Percentiles rank a stretch among this genome's conserved stretches.
Conservation (phyloP, 2,888 invertebrate species). For the Plutella xylostella region DNA sequence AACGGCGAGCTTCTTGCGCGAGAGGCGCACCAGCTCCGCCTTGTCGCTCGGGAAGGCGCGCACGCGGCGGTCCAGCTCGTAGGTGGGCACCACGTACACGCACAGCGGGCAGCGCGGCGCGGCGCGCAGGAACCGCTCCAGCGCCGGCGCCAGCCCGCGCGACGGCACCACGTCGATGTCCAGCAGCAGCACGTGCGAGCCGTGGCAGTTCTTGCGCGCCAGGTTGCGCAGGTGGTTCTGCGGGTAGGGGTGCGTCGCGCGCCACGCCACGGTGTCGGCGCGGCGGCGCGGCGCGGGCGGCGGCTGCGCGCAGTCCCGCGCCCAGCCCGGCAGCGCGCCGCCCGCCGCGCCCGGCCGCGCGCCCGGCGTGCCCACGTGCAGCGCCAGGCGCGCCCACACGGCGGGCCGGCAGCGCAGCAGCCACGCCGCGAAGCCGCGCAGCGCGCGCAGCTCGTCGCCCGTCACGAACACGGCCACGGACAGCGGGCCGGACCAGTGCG, state of each 20-base stretch:
- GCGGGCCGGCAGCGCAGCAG: constrained; percentile 79
- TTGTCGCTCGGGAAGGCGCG: constrained; percentile 83
- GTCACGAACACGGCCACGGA: constrained; percentile 86
- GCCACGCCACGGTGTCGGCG: constrained; percentile 77
- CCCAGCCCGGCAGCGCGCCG: constrained; percentile 67
- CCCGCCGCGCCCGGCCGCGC: constrained; percentile 73
- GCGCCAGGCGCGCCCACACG: constrained; percentile 77
- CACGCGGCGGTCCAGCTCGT: constrained; percentile 85
- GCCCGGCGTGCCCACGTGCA: constrained; percentile 80
- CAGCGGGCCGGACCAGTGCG: constrained; percentile 88
- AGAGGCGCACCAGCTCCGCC: constrained; percentile 79
- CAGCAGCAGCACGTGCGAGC: constrained; percentile 83
- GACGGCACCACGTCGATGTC: constrained; percentile 92
- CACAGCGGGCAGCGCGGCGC: constrained; percentile 74
- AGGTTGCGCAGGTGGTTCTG: constrained; percentile 91
- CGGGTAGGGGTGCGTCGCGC: constrained; percentile 82
- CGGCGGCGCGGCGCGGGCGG: constrained; percentile 72
- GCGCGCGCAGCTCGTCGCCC: constrained; percentile 79
- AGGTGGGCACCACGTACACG: constrained; percentile 92
- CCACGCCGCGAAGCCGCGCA: constrained; percentile 81
- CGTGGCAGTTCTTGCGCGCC: constrained; percentile 87
- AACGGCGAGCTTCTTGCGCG: constrained; percentile 83
- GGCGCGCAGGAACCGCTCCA: constrained; percentile 76
- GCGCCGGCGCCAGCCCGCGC: constrained; percentile 74
- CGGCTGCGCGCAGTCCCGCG: constrained; percentile 77